phyloP scores from a whole-genome alignment of 1,140 invertebrate species.

The Halictus rubicundus region DNA sequence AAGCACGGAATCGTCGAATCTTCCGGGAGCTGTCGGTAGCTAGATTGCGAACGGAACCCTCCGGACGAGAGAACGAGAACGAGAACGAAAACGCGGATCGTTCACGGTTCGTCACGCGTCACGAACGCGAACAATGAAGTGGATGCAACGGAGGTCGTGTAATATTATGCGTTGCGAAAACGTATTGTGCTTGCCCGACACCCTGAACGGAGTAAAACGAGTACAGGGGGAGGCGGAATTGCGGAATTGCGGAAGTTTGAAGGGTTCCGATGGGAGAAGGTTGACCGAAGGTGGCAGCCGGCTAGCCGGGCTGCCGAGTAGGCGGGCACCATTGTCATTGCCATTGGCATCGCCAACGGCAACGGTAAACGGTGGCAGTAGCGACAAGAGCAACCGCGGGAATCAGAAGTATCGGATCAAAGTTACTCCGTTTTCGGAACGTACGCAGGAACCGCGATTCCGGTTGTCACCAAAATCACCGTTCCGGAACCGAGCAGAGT shows the following conservation, averaged over 20 bases:
- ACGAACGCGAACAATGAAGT: slow-evolving; percentile 69
- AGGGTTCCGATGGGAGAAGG: not conserved
- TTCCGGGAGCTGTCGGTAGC: not conserved
- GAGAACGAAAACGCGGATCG: not conserved
- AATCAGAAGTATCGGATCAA: slow-evolving; percentile 20
- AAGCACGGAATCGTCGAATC: too few relatives aligned
- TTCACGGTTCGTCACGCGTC: slow-evolving; percentile 62
- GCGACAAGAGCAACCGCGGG: slow-evolving; percentile 25
- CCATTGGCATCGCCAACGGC: too few relatives aligned
- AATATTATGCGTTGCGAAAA: slow-evolving; percentile 69
- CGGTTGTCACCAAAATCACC: slow-evolving; percentile 56
- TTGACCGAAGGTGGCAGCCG: not conserved
- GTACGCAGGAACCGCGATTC: slow-evolving; percentile 47
- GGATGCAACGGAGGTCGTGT: slow-evolving; percentile 68
- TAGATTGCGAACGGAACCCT: not conserved
- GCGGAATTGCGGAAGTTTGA: not conserved
- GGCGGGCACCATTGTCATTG: too few relatives aligned
- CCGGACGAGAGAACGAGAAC: not conserved
- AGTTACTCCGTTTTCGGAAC: slow-evolving; percentile 46
- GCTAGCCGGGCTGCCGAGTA: too few relatives aligned
- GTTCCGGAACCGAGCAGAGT: slow-evolving; percentile 61
- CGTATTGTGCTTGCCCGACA: slow-evolving; percentile 63
- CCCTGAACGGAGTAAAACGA: slow-evolving; percentile 29
- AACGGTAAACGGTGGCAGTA: too few relatives aligned
- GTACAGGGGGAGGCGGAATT: not conserved